These are phyloP conservation scores for Drosophila sp. DNA, from an alignment of 1,140 invertebrate species.

Conservation along the genomic window DNA sequence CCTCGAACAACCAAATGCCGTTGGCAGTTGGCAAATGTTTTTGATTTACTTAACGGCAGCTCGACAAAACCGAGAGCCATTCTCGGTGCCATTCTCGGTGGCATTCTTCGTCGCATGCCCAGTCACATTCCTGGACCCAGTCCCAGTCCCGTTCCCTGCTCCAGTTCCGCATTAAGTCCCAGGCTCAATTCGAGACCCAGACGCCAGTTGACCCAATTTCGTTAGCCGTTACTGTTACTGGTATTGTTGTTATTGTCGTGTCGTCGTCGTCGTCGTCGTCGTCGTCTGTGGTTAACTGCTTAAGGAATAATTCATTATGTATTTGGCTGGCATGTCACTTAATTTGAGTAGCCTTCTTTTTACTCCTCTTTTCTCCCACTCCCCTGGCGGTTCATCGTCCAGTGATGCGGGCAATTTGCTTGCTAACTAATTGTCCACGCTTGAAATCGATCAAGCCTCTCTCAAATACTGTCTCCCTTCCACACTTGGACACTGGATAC, in stretches of 20 bases:
- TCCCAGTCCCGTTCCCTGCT: not conserved
- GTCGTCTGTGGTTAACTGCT: slow-evolving; percentile 70
- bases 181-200: slow-evolving; percentile 6
- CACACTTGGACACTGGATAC: slow-evolving; percentile 21
- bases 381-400: slow-evolving; percentile 28
- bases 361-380: not conserved
- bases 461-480: not conserved
- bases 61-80: slow-evolving; percentile 10
- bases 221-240: slow-evolving; percentile 1
- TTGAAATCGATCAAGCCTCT: slow-evolving; percentile 70
- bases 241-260: too few relatives aligned
- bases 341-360: slow-evolving; percentile 65
- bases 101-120: not conserved
- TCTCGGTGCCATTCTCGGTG: slow-evolving; percentile 2
- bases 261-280: slow-evolving; percentile 5
- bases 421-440: slow-evolving; percentile 64
- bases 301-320: slow-evolving; percentile 81
- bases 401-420: slow-evolving; percentile 69
- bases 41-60: slow-evolving; percentile 52
- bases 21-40: slow-evolving; percentile 55
- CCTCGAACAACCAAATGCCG: slow-evolving; percentile 35
- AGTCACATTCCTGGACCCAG: not conserved
- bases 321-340: slow-evolving; percentile 75
- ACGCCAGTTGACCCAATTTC: slow-evolving; percentile 59
- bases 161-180: not conserved